These are phyloP conservation scores for Melanotaenia trifasciata DNA, from an alignment of 2,797 vertebrate species.

Conservation along the genomic window DNA sequence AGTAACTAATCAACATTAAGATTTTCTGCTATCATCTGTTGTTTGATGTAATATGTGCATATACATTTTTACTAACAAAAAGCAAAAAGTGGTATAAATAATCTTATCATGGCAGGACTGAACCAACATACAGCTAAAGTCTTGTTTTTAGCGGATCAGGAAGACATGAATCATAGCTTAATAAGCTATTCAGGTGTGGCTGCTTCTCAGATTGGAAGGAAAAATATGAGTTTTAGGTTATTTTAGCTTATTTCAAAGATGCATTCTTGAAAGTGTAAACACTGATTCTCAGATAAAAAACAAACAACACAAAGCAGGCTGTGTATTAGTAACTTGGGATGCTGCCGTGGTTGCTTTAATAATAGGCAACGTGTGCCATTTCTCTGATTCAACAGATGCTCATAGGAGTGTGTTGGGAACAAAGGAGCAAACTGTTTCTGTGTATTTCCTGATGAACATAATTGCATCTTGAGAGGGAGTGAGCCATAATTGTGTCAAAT, in stretches of 20 bases:
- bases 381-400: constrained; percentile 75
- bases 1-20: constrained; percentile 48
- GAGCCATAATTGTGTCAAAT: constrained; percentile 54
- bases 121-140: constrained; percentile 36
- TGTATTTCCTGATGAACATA: constrained; percentile 50
- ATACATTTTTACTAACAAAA: constrained; percentile 51
- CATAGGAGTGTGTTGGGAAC: constrained; percentile 62
- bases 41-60: constrained; percentile 39
- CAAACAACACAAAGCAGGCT: constrained; percentile 28
- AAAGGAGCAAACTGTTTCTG: constrained; percentile 32
- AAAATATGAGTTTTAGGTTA: not conserved
- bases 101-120: constrained; percentile 19
- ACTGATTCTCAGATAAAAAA: constrained; percentile 5
- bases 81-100: constrained; percentile 4
- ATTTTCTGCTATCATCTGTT: constrained; percentile 47
- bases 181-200: constrained; percentile 33
- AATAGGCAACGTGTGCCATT: constrained; percentile 51
- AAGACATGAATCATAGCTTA: constrained; percentile 19
- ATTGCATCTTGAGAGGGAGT: constrained; percentile 45
- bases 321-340: constrained; percentile 46
- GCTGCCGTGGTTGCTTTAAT: constrained; percentile 53
- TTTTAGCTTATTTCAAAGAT: constrained; percentile 24
- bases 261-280: constrained; percentile 24
- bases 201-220: constrained; percentile 12
- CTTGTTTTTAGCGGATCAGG: constrained; percentile 1